These are phyloP conservation scores for Polymixis flavicincta DNA, from an alignment of 2,888 invertebrate genomes.

Conservation along the genomic window DNA sequence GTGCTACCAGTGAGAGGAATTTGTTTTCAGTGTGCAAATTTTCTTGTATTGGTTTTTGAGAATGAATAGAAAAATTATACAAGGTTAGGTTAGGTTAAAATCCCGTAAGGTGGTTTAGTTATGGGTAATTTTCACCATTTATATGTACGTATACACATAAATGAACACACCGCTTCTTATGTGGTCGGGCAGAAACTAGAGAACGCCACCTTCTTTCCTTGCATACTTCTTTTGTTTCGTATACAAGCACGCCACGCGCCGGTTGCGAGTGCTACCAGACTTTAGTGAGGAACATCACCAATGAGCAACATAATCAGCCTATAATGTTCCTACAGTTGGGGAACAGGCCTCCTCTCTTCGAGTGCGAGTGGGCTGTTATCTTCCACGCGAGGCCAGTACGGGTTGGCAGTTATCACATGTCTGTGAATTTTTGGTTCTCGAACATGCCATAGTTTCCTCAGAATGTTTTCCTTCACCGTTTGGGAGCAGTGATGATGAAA, in stretches of 20 bases:
- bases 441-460: too few species aligned
- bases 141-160: background rate
- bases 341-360: too few species aligned
- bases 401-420: too few species aligned
- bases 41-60: background rate
- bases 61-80: background rate
- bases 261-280: too few species aligned
- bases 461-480: too few species aligned
- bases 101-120: background rate
- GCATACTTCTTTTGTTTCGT: background rate
- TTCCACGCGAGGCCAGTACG: too few species aligned
- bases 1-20: background rate
- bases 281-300: background rate
- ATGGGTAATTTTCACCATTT: background rate
- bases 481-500: too few species aligned
- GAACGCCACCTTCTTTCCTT: background rate
- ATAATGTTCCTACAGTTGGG: too few species aligned
- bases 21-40: slow-evolving; percentile 8
- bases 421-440: too few species aligned
- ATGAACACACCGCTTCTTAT: background rate
- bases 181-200: background rate
- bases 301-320: too few species aligned
- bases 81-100: background rate
- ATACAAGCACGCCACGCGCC: background rate
- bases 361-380: too few species aligned